A percentile compares a stretch with the other conserved stretches of the same genome.
These are phyloP conservation scores for Pelosia muscerda DNA, from an alignment of 2,888 invertebrate species.

Conservation along the genomic window DNA sequence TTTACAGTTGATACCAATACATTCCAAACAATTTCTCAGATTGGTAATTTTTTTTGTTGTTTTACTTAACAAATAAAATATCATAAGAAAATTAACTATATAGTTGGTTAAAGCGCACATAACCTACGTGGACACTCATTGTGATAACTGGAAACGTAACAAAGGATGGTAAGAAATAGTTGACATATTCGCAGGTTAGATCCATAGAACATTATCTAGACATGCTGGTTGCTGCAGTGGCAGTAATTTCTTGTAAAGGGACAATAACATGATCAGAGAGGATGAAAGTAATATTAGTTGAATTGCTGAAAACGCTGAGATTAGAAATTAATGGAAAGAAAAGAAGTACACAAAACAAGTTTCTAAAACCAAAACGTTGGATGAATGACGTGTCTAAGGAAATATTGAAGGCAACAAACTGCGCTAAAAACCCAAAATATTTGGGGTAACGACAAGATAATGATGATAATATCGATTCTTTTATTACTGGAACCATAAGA, in stretches of 20 bases:
- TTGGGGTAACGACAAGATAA: not conserved
- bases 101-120: too few species aligned
- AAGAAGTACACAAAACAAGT: not conserved
- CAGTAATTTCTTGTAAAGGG: not conserved
- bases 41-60: too few species aligned
- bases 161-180: not conserved
- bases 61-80: too few species aligned
- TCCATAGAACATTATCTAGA: too few species aligned
- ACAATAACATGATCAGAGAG: not conserved
- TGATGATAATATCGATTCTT: not conserved
- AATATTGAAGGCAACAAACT: not conserved
- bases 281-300: not conserved
- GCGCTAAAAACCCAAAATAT: not conserved
- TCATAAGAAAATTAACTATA: too few species aligned
- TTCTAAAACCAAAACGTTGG: not conserved
- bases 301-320: too few species aligned
- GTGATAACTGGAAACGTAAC: not conserved
- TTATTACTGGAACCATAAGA: slow-evolving; percentile 1
- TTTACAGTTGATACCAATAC: too few species aligned
- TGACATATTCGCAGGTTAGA: too few species aligned
- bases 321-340: not conserved
- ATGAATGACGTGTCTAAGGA: not conserved
- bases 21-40: too few species aligned
- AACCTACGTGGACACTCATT: too few species aligned
- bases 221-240: not conserved